Base-by-base conservation (phyloP, 2,888 invertebrate genomes). In the Odontocerum albicorne region DNA sequence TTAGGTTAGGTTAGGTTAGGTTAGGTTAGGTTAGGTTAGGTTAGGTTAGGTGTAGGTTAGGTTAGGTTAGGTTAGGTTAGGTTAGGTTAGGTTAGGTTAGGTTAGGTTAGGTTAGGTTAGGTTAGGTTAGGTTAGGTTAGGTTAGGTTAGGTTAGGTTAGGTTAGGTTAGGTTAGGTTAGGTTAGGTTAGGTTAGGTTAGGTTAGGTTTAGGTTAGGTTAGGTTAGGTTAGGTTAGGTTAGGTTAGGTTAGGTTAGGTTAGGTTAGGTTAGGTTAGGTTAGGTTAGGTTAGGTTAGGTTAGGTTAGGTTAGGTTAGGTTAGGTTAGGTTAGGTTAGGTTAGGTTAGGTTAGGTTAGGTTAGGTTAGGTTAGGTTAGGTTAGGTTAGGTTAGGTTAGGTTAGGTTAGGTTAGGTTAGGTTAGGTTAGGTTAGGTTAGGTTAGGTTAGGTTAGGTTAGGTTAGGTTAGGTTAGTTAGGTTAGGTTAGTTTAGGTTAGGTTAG, bases 341-440 rank as follows among this genome's bases (percentile, higher is more conserved):
- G 32, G 45, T 45, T 45, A 45, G 45, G 45, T 45, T 45, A 45
- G 45, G 45, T 32, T 45, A 45, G 45, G 45, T 45, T 45, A 45
- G 45, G 45, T 45, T 45, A 45, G 45, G 45, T 32, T 45, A 45
- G 45, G 45, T 32, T 45, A 45, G 45, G 45, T 45, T 45, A 45
- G 45, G 45, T 45, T 45, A 45, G 45, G 45, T 45, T 45, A 45
- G 45, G 45, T 33, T 45, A 45, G 45, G 45, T 45, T 45, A 45
- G 45, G 45, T 45, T 32, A 45, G 33, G 45, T 32, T 45, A 45
- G 45, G 45, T 45, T 45, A 45, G 45, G 45, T 45, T 45, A 45
- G 45, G 45, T 32, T 45, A 45, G 45, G 45, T 45, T 45, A 45
- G 45, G 45, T 33, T 45, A 45, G 32, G 45, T 45, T 45, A 45